A percentile compares a stretch with the other conserved stretches of the same genome.
These are phyloP conservation scores for Ephydatia muelleri DNA, from an alignment of 37 sponge, comb jelly and placozoan genomes.

Conservation along the genomic window DNA sequence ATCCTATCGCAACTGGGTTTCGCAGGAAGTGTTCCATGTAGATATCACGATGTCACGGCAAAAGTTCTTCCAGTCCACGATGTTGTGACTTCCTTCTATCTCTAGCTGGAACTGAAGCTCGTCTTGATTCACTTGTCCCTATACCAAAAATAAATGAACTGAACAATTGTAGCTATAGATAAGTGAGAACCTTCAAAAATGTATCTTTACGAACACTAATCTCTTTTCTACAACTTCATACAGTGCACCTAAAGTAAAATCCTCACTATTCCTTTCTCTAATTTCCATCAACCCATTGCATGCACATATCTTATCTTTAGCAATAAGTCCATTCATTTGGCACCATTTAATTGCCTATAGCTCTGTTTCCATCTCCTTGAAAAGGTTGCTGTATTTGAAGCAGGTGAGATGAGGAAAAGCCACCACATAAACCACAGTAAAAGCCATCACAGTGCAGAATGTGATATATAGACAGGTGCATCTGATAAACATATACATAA, in stretches of 20 bases:
- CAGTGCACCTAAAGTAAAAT: background rate
- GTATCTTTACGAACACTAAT: background rate
- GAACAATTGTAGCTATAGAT: background rate
- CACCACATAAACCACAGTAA: too few species aligned
- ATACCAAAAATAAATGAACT: background rate
- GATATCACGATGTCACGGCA: background rate
- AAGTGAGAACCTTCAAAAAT: background rate
- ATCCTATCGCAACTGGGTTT: background rate
- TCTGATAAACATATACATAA: too few species aligned
- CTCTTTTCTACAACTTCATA: background rate
- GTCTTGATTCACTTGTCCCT: background rate
- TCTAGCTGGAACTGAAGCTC: background rate
- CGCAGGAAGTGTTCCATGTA: background rate
- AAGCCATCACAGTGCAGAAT: too few species aligned
- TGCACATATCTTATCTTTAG: background rate
- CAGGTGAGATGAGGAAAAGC: too few species aligned
- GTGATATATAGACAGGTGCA: too few species aligned
- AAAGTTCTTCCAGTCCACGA: background rate
- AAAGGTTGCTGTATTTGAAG: too few species aligned
- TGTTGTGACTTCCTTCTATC: background rate
- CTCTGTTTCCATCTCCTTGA: too few species aligned
- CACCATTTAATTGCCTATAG: background rate
- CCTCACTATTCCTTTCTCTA: constrained; percentile 1
- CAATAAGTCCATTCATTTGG: background rate
- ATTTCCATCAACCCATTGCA: background rate